Percentiles rank a stretch among this genome's conserved stretches.
These are phyloP conservation scores for Scophthalmus maximus DNA, from an alignment of 2,113 vertebrate species.

Conservation along the genomic window DNA sequence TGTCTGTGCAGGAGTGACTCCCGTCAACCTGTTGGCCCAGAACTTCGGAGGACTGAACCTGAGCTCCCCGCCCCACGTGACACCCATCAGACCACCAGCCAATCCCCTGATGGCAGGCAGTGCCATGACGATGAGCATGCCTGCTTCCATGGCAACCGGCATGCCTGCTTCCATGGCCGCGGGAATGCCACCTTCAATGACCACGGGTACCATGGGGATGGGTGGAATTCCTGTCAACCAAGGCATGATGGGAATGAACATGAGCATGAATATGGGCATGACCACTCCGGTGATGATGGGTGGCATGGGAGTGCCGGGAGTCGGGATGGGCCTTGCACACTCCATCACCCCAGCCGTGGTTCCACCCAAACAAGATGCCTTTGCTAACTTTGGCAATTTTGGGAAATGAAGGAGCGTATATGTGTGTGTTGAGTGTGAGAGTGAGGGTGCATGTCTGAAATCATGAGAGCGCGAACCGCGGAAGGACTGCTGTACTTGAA, in stretches of 20 bases:
- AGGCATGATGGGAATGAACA: conserved; percentile 90
- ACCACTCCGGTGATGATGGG: conserved; percentile 82
- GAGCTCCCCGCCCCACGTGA: conserved; percentile 83
- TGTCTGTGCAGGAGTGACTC: conserved; percentile 86
- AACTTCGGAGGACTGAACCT: conserved; percentile 92
- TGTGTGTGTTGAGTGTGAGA: conserved; percentile 8
- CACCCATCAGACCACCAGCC: conserved; percentile 84
- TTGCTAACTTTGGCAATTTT: conserved; percentile 98
- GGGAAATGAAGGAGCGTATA: conserved; percentile 87
- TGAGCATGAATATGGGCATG: conserved; percentile 84
- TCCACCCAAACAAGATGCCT: conserved; percentile 97
- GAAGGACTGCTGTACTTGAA: conserved; percentile 64
- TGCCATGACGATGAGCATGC: conserved; percentile 85
- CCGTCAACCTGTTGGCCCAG: conserved; percentile 90
- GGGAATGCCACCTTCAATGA: conserved; percentile 83
- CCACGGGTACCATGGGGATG: conserved; percentile 85
- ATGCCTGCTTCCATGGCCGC: conserved; percentile 52
- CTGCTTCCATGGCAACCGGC: conserved; percentile 85
- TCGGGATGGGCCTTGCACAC: conserved; percentile 80
- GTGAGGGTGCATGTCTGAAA: conserved; percentile 37
- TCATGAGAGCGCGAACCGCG: conserved; percentile 35
- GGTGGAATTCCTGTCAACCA: conserved; percentile 84
- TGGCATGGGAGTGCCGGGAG: conserved; percentile 80
- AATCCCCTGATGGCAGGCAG: conserved; percentile 83
- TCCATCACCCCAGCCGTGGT: conserved; percentile 80